Percentiles rank a stretch among this genome's conserved stretches.
phyloP scores from a whole-genome alignment of 2,113 vertebrate genomes.

The Orcinus orca region DNA sequence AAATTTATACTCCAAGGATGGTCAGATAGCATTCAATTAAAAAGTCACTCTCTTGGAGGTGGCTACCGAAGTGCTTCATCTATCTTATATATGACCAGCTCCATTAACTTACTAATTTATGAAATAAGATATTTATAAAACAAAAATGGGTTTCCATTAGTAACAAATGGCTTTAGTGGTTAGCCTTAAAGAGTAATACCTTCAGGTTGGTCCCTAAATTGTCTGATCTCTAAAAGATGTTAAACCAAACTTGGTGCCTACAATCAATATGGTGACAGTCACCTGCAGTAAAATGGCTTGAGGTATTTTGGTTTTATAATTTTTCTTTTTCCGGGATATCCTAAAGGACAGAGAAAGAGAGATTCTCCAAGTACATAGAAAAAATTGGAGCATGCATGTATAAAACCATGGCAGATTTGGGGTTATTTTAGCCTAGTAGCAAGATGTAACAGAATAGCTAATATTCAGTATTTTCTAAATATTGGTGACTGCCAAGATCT shows the following conservation, averaged over 20 bases:
- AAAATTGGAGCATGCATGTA: neutral
- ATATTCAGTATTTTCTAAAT: neutral
- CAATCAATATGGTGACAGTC: neutral
- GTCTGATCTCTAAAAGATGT: neutral
- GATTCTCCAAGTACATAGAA: neutral
- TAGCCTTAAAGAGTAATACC: neutral
- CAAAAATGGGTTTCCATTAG: neutral
- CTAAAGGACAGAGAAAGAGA: neutral
- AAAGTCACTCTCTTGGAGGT: slow-evolving; percentile 18
- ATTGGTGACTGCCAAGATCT: neutral
- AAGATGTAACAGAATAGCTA: neutral
- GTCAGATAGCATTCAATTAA: slow-evolving; percentile 19
- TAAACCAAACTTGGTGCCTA: neutral
- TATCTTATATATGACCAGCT: neutral
- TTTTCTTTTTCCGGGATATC: neutral
- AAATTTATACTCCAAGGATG: neutral
- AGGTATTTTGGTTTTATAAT: neutral
- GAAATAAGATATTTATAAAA: neutral
- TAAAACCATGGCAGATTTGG: neutral
- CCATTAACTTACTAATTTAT: neutral
- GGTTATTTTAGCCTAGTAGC: neutral
- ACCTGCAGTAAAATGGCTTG: neutral
- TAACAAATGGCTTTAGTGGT: neutral
- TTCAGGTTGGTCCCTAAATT: neutral
- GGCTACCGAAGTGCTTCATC: neutral